Base-by-base conservation (phyloP, 53 echinoderm and acorn worm genomes). In the Actinopyga echinites region DNA sequence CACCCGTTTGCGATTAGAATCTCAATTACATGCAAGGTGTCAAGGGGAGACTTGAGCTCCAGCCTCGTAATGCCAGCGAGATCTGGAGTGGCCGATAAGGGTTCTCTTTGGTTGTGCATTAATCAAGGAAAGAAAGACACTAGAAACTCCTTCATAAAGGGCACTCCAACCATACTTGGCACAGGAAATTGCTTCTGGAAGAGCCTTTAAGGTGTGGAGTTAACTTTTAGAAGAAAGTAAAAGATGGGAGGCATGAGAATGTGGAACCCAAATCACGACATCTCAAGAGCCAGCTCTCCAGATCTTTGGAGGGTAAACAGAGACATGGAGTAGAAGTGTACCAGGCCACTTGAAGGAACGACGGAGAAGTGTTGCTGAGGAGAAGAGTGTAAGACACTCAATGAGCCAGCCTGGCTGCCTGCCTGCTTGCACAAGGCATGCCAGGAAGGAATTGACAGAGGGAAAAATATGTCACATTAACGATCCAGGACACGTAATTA, bases 1-100 rank as follows among this genome's bases (percentile, higher is more conserved):
- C 63, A 22, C 34, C 62, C 53, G 11, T 62, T 62, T 80, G 81
- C 81, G 63, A 80, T 80, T 80, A 62, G 81, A 61, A 80, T 80
- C 81, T 80, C 81, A 80, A 80, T 80, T 80, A 80, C 81, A 80
- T 80, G 81, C 81, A 25, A 62, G 63, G 61, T 61, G 81, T 80
- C 81, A 80, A 80, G 60, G 45, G 81, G 36, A 28, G 81, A 44
- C 59, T 80, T 42, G 59, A 80, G 81, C 37, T 61, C 19, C 40
- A 29, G 81, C 81, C 60, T 80, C 42, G 81, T 80, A 80, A 80
- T 80, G 60, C 63, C 81, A 29, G 60, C 63, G 81, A 62, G 81
- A 80, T 80, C 42, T 80, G 37, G 63, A 80, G 81, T 61, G 81
- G 61, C 81, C 34, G 63, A 80, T 80, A 38, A 80, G 81, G 81